Evolutionary conservation across 2,888 invertebrate genomes (phyloP).

Genomic region (Lordiphosa andalusiaca): DNA sequence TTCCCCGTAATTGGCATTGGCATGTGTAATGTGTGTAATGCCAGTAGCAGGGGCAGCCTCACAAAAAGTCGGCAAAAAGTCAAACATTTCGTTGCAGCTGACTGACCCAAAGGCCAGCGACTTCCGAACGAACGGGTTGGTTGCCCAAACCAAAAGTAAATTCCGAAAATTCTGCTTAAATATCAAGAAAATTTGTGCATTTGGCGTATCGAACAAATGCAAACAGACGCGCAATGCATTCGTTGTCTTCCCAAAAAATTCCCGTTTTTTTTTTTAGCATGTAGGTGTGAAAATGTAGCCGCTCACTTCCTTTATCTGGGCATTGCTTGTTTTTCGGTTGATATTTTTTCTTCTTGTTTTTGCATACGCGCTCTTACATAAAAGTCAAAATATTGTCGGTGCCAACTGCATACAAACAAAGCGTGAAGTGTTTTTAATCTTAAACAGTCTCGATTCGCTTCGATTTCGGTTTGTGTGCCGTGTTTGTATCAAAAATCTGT

Average conservation of each 20-base stretch:
- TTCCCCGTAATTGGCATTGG: slow-evolving; percentile 49
- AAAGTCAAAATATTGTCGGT: slow-evolving; percentile 42
- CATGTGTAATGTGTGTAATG: slow-evolving; percentile 67
- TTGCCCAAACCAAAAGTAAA: slow-evolving; percentile 5
- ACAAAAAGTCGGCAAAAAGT: slow-evolving; percentile 62
- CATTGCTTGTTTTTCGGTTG: slow-evolving; percentile 30
- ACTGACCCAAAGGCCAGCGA: slow-evolving; percentile 55
- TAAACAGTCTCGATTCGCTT: slow-evolving; percentile 36
- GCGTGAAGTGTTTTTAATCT: slow-evolving; percentile 26
- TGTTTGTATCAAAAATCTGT: slow-evolving; percentile 45
- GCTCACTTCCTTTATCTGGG: slow-evolving; percentile 70
- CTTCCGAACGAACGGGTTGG: slow-evolving; percentile 36
- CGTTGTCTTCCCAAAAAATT: slow-evolving; percentile 10
- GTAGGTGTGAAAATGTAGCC: slow-evolving; percentile 76
- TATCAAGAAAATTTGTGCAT: slow-evolving; percentile 29
- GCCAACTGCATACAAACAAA: slow-evolving; percentile 3
- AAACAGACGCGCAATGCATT: slow-evolving; percentile 34
- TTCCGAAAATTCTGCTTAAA: slow-evolving; percentile 30
- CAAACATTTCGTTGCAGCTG: slow-evolving; percentile 58
- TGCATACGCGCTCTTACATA: slow-evolving; percentile 21
- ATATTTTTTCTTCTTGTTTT: background rate
- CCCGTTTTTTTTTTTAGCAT: slow-evolving; percentile 67
- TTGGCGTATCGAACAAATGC: slow-evolving; percentile 36
- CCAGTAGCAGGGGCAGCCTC: slow-evolving; percentile 54
- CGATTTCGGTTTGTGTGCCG: slow-evolving; percentile 19